Percentiles rank a stretch among this genome's conserved stretches.
Conservation (phyloP, 2,888 invertebrate species). For the Altica lythri region DNA sequence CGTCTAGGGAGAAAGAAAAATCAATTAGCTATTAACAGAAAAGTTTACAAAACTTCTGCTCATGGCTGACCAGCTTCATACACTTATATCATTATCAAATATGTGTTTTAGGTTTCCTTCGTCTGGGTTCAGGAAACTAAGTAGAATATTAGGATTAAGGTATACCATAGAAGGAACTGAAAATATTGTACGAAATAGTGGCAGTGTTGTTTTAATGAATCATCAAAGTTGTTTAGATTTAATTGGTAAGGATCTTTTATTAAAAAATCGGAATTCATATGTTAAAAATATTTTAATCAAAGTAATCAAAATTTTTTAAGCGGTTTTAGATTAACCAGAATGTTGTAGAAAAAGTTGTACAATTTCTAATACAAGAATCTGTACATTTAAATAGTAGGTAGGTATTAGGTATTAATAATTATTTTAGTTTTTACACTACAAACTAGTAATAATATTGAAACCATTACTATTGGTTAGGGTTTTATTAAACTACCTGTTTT, state of each 20-base stretch:
- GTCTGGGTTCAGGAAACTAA: slow-evolving; percentile 63
- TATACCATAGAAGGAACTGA: slow-evolving; percentile 76
- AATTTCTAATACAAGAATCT: neutral
- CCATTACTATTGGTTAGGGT: too few relatives aligned
- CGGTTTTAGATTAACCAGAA: neutral
- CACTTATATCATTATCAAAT: too few relatives aligned
- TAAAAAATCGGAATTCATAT: neutral
- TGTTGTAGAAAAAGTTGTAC: neutral
- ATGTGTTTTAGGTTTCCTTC: slow-evolving; percentile 69
- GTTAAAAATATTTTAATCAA: too few relatives aligned
- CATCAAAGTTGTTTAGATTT: slow-evolving; percentile 89
- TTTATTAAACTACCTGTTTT: too few relatives aligned
- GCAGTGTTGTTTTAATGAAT: slow-evolving; percentile 82
- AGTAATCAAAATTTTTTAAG: too few relatives aligned
- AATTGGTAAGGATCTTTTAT: slow-evolving; percentile 63
- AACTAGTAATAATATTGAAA: too few relatives aligned
- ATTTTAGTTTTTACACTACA: neutral
- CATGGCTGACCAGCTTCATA: too few relatives aligned
- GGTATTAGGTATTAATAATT: neutral
- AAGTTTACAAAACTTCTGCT: too few relatives aligned
- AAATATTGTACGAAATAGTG: slow-evolving; percentile 73
- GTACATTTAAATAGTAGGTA: neutral
- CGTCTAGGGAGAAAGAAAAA: too few relatives aligned
- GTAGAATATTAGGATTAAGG: slow-evolving; percentile 65
- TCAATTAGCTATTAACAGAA: too few relatives aligned